Base-by-base conservation (phyloP, 2,113 vertebrate species). In the Pachypanchax playfairii region DNA sequence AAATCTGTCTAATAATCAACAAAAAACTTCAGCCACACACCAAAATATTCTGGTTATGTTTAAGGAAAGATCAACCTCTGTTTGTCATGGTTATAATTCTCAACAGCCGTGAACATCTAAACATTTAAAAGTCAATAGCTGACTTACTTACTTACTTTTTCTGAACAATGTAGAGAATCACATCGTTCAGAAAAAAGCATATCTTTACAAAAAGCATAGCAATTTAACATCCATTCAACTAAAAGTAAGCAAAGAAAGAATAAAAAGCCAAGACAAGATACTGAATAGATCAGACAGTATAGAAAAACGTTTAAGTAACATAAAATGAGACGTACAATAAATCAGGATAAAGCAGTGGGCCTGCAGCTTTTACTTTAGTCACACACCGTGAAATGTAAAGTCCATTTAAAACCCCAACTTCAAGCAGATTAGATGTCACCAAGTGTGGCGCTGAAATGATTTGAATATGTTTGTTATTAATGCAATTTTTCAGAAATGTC, bases 141-240 rank as follows among this genome's bases (percentile, higher is more conserved):
- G 56, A 65, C 51, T 59, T 25, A 67, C 63, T 67, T 25, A 38
- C 0, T 28, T 29, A 18, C 25, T 17, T 33, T 20, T 25, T 44
- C 33, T 10, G 6, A 0, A 60, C 22, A n/a, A n/a, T n/a, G n/a
- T n/a, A n/a, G n/a, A n/a, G n/a, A n/a, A n/a, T n/a, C n/a, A n/a
- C n/a, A n/a, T n/a, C 12, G 31, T 22, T 6, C 38, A 28, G 12
- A 58, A 24, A 47, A 39, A 11, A 1, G 5, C 18, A 43, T 18
- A 54, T 42, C 25, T 52, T 54, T 61, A n/a, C 4, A 14, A 61
- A 73, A 72, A 47, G 42, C 46, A 62, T 9, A 4, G 52, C 44
- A 70, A 67, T 72, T 46, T 69, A 48, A 42, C n/a, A 43, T 33
- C 24, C 62, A 49, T 69, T 59, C 48, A 42, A 26, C 26, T 43